These are phyloP conservation scores for Rissa tridactyla DNA, from an alignment of 2,113 vertebrate genomes.

Conservation along the genomic window DNA sequence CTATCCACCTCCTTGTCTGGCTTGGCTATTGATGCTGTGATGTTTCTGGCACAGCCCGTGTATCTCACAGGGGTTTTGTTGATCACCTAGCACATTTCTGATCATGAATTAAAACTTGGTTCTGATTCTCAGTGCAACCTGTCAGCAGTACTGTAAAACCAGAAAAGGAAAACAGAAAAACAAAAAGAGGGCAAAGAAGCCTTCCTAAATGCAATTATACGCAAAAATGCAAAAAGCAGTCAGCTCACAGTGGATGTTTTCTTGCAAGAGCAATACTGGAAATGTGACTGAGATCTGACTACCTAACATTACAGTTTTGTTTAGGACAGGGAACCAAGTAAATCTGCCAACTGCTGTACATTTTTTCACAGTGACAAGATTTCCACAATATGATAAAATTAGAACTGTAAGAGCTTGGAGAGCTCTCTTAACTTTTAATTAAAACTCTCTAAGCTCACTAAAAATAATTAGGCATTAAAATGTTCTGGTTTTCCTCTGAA, in stretches of 20 bases:
- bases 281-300: neutral
- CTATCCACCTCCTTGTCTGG: neutral
- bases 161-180: neutral
- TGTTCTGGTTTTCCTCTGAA: conserved; percentile 79
- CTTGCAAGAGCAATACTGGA: neutral
- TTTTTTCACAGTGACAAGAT: conserved; percentile 68
- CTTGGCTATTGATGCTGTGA: neutral
- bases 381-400: conserved; percentile 75
- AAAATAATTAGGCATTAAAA: conserved; percentile 81
- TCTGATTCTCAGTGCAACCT: neutral
- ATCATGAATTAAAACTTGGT: neutral
- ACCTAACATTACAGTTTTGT: conserved; percentile 28
- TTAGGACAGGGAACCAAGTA: conserved; percentile 47
- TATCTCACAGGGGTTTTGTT: neutral
- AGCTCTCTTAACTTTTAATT: conserved; percentile 84
- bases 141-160: neutral
- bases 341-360: conserved; percentile 63
- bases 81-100: neutral
- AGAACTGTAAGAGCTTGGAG: conserved; percentile 79
- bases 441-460: conserved; percentile 80
- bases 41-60: neutral
- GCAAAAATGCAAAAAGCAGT: neutral
- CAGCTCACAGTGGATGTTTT: neutral
- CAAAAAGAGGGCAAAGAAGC: neutral
- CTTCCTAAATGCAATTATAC: neutral